phyloP scores from a whole-genome alignment of 2,888 invertebrate genomes.

The Amorpha juglandis region DNA sequence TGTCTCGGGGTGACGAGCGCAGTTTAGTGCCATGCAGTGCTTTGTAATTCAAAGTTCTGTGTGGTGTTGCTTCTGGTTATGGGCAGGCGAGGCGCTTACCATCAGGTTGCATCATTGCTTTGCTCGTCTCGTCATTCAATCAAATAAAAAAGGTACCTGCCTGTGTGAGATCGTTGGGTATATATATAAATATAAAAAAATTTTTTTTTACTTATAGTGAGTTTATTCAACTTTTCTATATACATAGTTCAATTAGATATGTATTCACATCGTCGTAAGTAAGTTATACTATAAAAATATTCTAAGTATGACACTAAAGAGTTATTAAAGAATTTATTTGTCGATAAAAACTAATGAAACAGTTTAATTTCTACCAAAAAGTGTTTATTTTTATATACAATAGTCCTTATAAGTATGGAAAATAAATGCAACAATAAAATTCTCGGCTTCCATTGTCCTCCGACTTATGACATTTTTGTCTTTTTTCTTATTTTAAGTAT shows the following conservation, averaged over 20 bases:
- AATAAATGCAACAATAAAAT: constrained; percentile 22
- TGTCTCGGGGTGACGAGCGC: too few relatives aligned
- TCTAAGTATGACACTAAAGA: constrained; percentile 31
- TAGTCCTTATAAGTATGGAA: not conserved
- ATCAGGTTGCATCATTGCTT: too few relatives aligned
- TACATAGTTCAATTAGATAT: constrained; percentile 65
- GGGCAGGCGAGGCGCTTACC: too few relatives aligned
- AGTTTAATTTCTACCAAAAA: not conserved
- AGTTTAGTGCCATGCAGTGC: too few relatives aligned
- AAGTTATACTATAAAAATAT: constrained; percentile 52
- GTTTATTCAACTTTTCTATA: constrained; percentile 57
- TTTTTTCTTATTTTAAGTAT: not conserved
- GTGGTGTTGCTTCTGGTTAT: too few relatives aligned
- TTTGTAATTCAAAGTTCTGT: too few relatives aligned
- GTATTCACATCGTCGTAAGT: constrained; percentile 59
- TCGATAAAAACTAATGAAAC: constrained; percentile 9
- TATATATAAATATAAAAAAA: too few relatives aligned
- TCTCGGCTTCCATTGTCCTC: not conserved
- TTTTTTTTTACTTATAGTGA: constrained; percentile 36
- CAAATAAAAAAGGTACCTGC: too few relatives aligned
- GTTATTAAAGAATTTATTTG: constrained; percentile 13
- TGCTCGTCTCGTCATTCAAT: too few relatives aligned
- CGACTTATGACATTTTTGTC: not conserved
- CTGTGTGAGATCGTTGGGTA: too few relatives aligned
- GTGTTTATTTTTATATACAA: constrained; percentile 20